phyloP scores from a whole-genome alignment of 2,888 invertebrate genomes.

The Aphrophora alni region DNA sequence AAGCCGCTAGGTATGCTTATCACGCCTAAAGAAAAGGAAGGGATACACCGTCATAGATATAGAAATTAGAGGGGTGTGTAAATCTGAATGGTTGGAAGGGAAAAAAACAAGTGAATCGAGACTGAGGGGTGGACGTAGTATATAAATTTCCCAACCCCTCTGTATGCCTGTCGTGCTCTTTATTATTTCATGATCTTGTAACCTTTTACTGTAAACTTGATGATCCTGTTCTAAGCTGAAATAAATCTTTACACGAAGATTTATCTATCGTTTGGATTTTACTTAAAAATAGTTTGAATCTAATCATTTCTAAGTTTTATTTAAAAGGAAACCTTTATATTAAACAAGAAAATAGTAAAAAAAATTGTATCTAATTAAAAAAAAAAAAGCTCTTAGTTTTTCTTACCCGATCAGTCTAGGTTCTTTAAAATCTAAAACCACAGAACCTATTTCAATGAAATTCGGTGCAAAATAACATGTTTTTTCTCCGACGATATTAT shows the following conservation, averaged over 20 bases:
- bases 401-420: no score
- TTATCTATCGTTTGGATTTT: background rate
- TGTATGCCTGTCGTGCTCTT: background rate
- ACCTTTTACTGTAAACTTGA: background rate
- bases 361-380: no score
- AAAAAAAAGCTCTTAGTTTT: no score
- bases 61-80: background rate
- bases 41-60: background rate
- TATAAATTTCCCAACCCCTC: slow-evolving; percentile 27
- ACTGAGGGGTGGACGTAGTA: slow-evolving; percentile 26
- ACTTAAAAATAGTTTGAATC: no score
- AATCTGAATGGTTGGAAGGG: background rate
- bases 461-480: no score
- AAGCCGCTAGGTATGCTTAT: background rate
- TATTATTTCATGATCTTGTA: slow-evolving; percentile 6
- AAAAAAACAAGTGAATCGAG: background rate
- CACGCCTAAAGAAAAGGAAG: background rate
- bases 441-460: no score
- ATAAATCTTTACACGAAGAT: background rate
- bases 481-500: no score
- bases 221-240: background rate
- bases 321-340: no score
- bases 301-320: no score
- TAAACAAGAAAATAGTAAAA: no score
- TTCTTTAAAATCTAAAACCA: no score